Base-by-base conservation (phyloP, 2,888 invertebrate species). In the Dynastes grantii region DNA sequence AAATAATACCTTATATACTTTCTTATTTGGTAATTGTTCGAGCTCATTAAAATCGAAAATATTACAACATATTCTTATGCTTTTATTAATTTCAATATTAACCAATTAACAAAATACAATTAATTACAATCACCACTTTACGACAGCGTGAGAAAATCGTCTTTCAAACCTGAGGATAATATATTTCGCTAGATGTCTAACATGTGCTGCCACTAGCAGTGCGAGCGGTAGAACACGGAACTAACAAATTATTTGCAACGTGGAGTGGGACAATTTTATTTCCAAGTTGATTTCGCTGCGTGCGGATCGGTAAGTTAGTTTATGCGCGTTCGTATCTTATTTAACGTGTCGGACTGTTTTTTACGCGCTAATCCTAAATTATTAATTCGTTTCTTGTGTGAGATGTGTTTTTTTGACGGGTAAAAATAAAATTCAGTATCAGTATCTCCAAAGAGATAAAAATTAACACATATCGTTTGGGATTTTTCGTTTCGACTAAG, bases 201-300 rank as follows among this genome's bases (percentile, higher is more conserved):
- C 71, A 51, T 16, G 79, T 81, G 81, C 76, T 78, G 75, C 80
- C 76, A 63, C 63, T 29, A 65, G 29, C 16, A 4, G 5, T 29
- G 22, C 13, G 45, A 37, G 76, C 68, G 80, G 79, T 16, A 27
- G 51, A 61, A 64, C 61, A 37, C 53, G 51, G 61, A 80, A 81
- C 80, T 81, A 79, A 22, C 37, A n/a, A 71, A 32, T 22, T 45
- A 45, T 27, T n/a, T 9, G 40, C 6, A 32, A 27, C 55, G 9
- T 55, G 9, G 49, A 53, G 65, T 55, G 73, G 75, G 75, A 45
- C 45, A 61, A 61, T 16, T 45, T 75, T 58, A 75, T 75, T 75
- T 61, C 27, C 2, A 75, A 75, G 6, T 61, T 75, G 16, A 16
- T 16, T 58, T 22, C 55, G 16, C 16, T 16, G 55, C 16, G 55